Base-by-base conservation (phyloP, 1,140 invertebrate species). In the Drosophila cardini region DNA sequence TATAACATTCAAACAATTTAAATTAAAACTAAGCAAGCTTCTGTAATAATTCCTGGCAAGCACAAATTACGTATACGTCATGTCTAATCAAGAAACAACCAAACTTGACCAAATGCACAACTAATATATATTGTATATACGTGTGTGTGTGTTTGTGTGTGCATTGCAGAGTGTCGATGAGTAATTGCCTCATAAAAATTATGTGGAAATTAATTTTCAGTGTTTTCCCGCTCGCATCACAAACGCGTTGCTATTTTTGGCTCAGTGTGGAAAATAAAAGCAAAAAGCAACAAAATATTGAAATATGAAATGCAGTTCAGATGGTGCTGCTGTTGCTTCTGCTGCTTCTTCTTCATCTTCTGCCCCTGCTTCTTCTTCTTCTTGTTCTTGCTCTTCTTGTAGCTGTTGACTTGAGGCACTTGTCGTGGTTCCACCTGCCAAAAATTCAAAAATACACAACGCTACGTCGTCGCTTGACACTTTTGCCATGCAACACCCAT, bases 171-270 rank as follows among this genome's bases (percentile, higher is more conserved):
- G 84, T 87, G 84, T 87, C 84, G 84, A 89, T 89, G 84, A 89
- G 84, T 89, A 89, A 89, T 89, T 89, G 84, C 84, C 84, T 87
- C 84, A 89, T 87, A 89, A 89, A 87, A 89, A 87, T 89, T 78
- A 89, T 89, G 84, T 84, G 85, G 71, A 89, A 89, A 89, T 89
- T 89, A 89, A 84, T 84, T 84, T 89, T 84, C 76, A 89, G 55
- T 77, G 80, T 68, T 89, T 70, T 77, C 76, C 30, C 46, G 45
- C 50, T 21, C 43, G 38, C 53, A 32, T 26, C 21, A 26, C 21
- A 26, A 26, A 56, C 36, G 52, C 45, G n/a, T 30, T 6, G 18
- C 72, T 87, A 87, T 73, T 78, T 83, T 65, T 84, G 72, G 55
- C 5, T 26, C 21, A 26, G 52, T 8, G 38, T 21, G 38, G 43